Evolutionary conservation across 92 coral and sea anemone species (phyloP).

Genomic region (Phenganax stokvisi): DNA sequence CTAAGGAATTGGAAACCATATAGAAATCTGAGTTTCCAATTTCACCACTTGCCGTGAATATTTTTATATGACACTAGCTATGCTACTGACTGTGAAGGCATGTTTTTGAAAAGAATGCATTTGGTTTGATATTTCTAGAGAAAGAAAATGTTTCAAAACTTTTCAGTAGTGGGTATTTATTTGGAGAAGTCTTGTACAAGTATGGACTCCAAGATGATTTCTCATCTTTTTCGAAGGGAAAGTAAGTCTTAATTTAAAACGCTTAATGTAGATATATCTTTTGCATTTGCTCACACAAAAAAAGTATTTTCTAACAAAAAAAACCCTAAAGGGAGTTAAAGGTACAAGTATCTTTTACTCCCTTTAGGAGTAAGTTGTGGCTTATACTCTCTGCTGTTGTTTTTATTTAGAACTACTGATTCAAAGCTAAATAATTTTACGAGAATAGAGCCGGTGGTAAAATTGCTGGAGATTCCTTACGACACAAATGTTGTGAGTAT

Average conservation of each 20-base stretch:
- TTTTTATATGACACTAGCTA: no score
- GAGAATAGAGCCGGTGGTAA: slow-evolving; percentile 82
- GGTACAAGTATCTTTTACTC: no score
- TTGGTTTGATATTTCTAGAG: slow-evolving; percentile 47
- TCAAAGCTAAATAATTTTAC: slow-evolving; percentile 94
- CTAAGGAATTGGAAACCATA: no score
- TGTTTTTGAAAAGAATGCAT: background rate
- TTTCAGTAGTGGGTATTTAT: slow-evolving; percentile 83
- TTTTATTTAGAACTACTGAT: slow-evolving; percentile 70
- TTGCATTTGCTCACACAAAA: background rate
- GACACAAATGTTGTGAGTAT: slow-evolving; percentile 90
- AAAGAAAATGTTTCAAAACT: slow-evolving; percentile 73
- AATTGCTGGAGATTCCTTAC: slow-evolving; percentile 87
- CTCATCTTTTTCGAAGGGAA: slow-evolving; percentile 77
- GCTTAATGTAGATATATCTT: background rate
- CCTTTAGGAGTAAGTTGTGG: no score
- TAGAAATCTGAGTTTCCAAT: no score
- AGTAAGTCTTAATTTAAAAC: slow-evolving; percentile 51
- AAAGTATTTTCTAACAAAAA: background rate
- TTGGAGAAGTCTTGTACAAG: slow-evolving; percentile 81
- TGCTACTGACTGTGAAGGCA: background rate
- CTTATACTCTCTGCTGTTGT: background rate
- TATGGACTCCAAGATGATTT: slow-evolving; percentile 93
- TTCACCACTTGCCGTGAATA: no score
- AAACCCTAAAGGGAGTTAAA: background rate